A percentile compares a stretch with the other conserved stretches of the same genome.
Evolutionary conservation across 2,797 vertebrate genomes (phyloP).

Genomic region (Coilia nasus): DNA sequence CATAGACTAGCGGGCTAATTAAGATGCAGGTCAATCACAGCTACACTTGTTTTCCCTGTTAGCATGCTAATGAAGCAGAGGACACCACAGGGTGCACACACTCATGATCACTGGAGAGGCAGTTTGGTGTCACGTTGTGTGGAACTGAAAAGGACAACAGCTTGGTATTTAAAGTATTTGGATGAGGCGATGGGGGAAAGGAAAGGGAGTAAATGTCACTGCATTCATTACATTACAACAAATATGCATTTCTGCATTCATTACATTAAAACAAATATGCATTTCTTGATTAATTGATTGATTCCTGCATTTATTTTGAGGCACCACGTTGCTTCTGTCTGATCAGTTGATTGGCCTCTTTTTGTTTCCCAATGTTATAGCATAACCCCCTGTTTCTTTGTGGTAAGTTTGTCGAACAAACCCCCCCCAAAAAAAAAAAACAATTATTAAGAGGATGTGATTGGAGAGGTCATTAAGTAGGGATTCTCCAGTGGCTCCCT

Average conservation of each 20-base stretch:
- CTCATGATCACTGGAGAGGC: neutral
- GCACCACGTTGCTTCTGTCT: neutral
- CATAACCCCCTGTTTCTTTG: neutral
- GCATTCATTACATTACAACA: neutral
- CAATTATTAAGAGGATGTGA: no score
- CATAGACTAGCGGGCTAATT: conserved; percentile 56
- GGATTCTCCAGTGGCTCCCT: neutral
- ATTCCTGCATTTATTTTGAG: neutral
- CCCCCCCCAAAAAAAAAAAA: no score
- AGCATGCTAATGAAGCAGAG: conserved; percentile 43
- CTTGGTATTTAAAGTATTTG: neutral
- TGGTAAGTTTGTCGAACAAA: neutral
- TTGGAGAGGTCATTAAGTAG: neutral
- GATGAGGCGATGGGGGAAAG: neutral
- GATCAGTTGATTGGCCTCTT: neutral
- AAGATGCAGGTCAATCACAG: conserved; percentile 69
- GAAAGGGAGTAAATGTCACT: neutral
- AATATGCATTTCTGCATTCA: neutral
- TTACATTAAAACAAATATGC: neutral
- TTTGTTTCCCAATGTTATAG: neutral
- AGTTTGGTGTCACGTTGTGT: neutral
- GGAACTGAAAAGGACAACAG: neutral
- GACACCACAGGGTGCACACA: neutral
- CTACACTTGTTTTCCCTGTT: conserved; percentile 64
- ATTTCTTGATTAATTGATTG: neutral